Base-by-base conservation (phyloP, 35 echinoderm and acorn worm species). In the Apostichopus californicus region DNA sequence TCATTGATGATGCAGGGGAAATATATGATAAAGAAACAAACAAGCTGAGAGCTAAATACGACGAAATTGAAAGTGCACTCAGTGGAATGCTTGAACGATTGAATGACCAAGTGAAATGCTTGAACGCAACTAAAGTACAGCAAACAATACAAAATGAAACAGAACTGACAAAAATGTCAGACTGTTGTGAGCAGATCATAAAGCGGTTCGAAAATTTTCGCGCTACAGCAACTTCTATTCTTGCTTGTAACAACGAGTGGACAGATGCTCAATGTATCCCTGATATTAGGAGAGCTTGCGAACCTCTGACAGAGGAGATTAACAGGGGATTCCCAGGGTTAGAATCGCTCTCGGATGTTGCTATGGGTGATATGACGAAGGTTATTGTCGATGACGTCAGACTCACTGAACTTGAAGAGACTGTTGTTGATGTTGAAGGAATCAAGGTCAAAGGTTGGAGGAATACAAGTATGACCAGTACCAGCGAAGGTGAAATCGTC, bases 231-330 rank as follows among this genome's bases (percentile, higher is more conserved):
- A 6, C 55, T 7, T 61, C 17, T 65, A 12, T 88, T 53, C 86
- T 88, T 88, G 86, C 59, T 24, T 15, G 59, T 6, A 73, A 63
- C 22, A 23, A 88, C 86, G 59, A 88, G 25, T 88, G 86, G 86
- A 88, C 86, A 34, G 86, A 57, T 20, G 66, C 26, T 28, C 86
- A 70, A 23, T 88, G 86, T 24, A 65, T 88, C 15, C 86, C 86
- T 24, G 86, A 70, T 53, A 73, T 88, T 8, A 24, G 86, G 14
- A 5, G 12, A 65, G 86, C 86, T 70, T 8, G 55, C 53, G 86
- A 53, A 88, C 86, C 86, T 34, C 34, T 88, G 59, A 24, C n/a
- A 24, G 14, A 65, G 23, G 86, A 88, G 20, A 52, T 88, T n/a
- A 71, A 88, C 7, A 88, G 4, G 9, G 58, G 70, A 73, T 88